Base-by-base conservation (phyloP, 2,888 invertebrate species). In the Heteromurus nitidus region DNA sequence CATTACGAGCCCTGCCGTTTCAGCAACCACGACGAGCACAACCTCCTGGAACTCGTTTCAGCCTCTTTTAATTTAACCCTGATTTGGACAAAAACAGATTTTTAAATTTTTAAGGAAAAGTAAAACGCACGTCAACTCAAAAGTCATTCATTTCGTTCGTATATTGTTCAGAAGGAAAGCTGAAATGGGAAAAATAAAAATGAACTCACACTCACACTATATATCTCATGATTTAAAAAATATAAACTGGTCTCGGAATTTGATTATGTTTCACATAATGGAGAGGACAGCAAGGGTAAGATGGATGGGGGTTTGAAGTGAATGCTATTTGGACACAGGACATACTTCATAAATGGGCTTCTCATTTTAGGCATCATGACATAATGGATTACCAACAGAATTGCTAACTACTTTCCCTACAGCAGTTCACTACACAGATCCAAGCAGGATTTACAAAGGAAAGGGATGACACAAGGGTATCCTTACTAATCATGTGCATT, bases 261-360 rank as follows among this genome's bases (percentile, higher is more conserved):
- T n/a, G n/a, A n/a, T n/a, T n/a, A n/a, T n/a, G 36, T 36, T 5
- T 5, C 7, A 36, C 36, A 36, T 36, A 36, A 36, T 13, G 36
- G 7, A 36, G 13, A 58, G 58, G 1, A 28, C 44, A 67, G 13
- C 65, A 42, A 22, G n/a, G 11, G 1, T 16, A n/a, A 70, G 70
- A 58, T 70, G 58, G 70, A 70, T 70, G n/a, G 70, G 26, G 69
- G 31, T 69, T 69, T 31, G 53, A 31, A 68, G 42, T 30, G 55
- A 69, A 31, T 20, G 55, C 53, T 36, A 13, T 36, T 36, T 36
- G 36, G 36, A 9, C 36, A 36, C 36, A 36, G 36, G 36, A 9
- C 36, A 36, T 13, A 36, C 13, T 36, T 36, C 36, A 36, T 36
- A 36, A 13, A 20, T 28, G 20, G 30, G 62, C 30, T 11, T 3